These are phyloP conservation scores for Dasysyrphus tricinctus DNA, from an alignment of 2,888 invertebrate genomes.

Conservation along the genomic window DNA sequence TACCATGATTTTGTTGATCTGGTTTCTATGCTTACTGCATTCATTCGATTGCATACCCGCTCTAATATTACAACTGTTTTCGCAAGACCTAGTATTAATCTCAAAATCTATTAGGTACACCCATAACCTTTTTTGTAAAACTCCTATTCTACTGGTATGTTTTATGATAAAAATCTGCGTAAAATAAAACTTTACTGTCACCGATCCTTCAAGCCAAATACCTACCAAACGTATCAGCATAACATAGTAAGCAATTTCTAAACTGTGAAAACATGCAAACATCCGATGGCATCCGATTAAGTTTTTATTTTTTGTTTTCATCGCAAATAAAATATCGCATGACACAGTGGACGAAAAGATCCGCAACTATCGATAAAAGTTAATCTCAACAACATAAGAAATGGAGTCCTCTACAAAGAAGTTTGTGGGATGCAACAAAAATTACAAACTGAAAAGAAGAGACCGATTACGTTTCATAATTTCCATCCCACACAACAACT, in stretches of 20 bases:
- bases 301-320: constrained; percentile 1
- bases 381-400: constrained; percentile 61
- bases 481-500: constrained; percentile 54
- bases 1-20: no score
- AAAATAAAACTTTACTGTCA: constrained; percentile 36
- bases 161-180: constrained; percentile 45
- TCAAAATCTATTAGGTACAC: constrained; percentile 31
- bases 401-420: not conserved
- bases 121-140: constrained; percentile 7
- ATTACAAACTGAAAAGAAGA: constrained; percentile 18
- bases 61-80: constrained; percentile 50
- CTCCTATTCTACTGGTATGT: not conserved
- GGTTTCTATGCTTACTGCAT: not conserved
- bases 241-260: constrained; percentile 46
- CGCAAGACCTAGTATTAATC: not conserved
- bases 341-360: constrained; percentile 51
- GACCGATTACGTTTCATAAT: constrained; percentile 66
- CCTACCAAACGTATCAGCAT: not conserved
- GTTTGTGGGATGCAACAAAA: constrained; percentile 40
- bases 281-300: constrained; percentile 69
- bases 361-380: constrained; percentile 68
- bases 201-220: constrained; percentile 12
- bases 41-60: not conserved
- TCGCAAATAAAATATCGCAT: constrained; percentile 64
- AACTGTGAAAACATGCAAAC: constrained; percentile 74